These are phyloP conservation scores for Manis pentadactyla DNA, from an alignment of 2,797 vertebrate species.

Conservation along the genomic window DNA sequence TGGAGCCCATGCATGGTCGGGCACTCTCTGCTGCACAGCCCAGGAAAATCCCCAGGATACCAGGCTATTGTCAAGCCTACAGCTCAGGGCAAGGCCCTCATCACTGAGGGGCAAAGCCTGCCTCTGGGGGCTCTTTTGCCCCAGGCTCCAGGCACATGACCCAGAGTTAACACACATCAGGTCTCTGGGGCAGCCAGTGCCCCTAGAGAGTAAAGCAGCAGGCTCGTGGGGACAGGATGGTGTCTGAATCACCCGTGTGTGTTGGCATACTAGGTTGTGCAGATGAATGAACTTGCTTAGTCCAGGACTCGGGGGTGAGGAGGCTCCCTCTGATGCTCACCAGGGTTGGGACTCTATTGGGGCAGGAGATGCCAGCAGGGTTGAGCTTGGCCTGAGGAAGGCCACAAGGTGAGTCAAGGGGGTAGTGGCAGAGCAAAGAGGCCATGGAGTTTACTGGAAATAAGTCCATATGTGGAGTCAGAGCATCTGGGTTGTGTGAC, in stretches of 20 bases:
- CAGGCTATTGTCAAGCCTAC: background rate
- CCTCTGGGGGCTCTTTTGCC: background rate
- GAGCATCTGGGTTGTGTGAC: background rate
- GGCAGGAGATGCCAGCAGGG: background rate
- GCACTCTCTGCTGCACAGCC: background rate
- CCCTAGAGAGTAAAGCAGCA: background rate
- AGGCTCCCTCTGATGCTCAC: background rate
- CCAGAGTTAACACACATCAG: background rate
- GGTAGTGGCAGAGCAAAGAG: background rate
- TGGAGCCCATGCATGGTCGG: background rate
- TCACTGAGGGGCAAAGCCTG: background rate
- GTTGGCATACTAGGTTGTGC: fast-evolving
- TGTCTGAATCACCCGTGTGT: background rate
- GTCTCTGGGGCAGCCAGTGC: background rate
- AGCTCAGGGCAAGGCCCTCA: background rate
- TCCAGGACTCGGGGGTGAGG: too few species aligned
- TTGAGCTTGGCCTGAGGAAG: background rate
- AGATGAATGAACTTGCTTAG: background rate
- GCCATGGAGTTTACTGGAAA: background rate
- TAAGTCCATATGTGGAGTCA: fast-evolving
- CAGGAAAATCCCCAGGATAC: slow-evolving; percentile 2
- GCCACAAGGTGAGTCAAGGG: background rate
- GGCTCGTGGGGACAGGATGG: background rate
- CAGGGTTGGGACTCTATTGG: background rate
- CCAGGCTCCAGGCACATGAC: background rate